Evolutionary conservation across 2,888 invertebrate genomes (phyloP).

Genomic region (Drosophila pseudotakahashii): DNA sequence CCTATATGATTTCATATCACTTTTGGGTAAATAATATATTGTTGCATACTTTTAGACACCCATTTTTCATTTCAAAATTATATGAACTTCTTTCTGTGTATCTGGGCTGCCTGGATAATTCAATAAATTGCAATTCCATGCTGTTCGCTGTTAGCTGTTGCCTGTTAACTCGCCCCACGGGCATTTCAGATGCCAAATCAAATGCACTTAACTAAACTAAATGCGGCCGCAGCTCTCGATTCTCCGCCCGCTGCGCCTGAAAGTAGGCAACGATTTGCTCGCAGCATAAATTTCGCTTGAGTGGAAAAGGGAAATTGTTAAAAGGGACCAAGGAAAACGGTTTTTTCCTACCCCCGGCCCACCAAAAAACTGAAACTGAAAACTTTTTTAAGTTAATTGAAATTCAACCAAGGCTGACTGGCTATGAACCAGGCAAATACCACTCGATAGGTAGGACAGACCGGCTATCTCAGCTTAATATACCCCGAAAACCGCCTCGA

Average conservation of each 20-base stretch:
- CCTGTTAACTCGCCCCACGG: conserved; percentile 53
- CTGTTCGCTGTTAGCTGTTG: conserved; percentile 1
- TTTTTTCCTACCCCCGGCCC: not conserved
- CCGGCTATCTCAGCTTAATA: too few relatives aligned
- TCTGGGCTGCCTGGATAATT: conserved; percentile 52
- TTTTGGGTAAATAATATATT: too few relatives aligned
- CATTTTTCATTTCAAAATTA: too few relatives aligned
- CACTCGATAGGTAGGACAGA: not conserved
- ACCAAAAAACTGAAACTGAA: not conserved
- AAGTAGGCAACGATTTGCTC: conserved; percentile 53
- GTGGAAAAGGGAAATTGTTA: conserved; percentile 44
- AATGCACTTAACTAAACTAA: conserved; percentile 77
- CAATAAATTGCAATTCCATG: conserved; percentile 70
- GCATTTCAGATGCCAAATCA: conserved; percentile 61
- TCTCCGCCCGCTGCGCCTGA: conserved; percentile 25
- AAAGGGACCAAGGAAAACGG: conserved; percentile 16
- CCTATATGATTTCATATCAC: too few relatives aligned
- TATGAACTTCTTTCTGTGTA: not conserved
- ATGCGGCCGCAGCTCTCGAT: conserved; percentile 41
- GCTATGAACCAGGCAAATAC: conserved; percentile 3
- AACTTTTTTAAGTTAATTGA: conserved; percentile 75
- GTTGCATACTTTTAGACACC: too few relatives aligned
- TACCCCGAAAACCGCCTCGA: too few relatives aligned
- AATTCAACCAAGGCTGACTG: conserved; percentile 46
- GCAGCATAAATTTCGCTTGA: conserved; percentile 51